Evolutionary conservation across 64 coral and sea anemone species (phyloP).

Genomic region (Stichodactyla mertensii): DNA sequence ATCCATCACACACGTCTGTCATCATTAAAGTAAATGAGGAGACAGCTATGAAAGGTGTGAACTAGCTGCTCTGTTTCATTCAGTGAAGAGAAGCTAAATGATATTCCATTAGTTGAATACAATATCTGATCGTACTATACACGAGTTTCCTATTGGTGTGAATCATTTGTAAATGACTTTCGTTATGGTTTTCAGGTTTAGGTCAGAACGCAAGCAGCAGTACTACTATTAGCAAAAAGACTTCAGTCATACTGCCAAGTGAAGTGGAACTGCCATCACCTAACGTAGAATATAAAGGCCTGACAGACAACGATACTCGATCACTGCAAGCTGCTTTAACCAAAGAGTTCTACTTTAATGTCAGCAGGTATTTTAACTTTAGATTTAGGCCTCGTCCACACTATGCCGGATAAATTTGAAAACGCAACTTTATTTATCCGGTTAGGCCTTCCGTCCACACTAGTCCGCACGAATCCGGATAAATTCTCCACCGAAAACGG

Average conservation of each 20-base stretch:
- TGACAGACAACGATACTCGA: constrained; percentile 43
- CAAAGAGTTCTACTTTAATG: constrained; percentile 65
- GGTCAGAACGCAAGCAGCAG: not conserved
- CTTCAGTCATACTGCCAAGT: constrained; percentile 63
- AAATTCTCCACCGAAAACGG: too few relatives aligned
- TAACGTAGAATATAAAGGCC: constrained; percentile 61
- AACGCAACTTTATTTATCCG: too few relatives aligned
- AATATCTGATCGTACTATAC: too few relatives aligned
- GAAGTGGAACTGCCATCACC: constrained; percentile 67
- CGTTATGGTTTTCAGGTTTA: not conserved
- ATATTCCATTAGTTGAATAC: too few relatives aligned
- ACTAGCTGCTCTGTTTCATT: not conserved
- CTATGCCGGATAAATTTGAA: too few relatives aligned
- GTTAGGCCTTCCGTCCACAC: too few relatives aligned
- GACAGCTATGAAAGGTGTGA: not conserved
- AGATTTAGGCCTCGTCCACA: too few relatives aligned
- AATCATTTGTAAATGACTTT: not conserved
- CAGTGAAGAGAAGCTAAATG: too few relatives aligned
- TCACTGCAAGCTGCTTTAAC: constrained; percentile 61
- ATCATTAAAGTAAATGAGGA: constrained; percentile 51
- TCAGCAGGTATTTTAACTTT: constrained; percentile 57
- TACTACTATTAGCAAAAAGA: constrained; percentile 20
- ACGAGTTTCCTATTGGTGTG: not conserved
- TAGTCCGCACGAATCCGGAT: too few relatives aligned
- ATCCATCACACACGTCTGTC: constrained; percentile 46